Base-by-base conservation (phyloP, 2,113 vertebrate genomes). In the Strix uralensis region DNA sequence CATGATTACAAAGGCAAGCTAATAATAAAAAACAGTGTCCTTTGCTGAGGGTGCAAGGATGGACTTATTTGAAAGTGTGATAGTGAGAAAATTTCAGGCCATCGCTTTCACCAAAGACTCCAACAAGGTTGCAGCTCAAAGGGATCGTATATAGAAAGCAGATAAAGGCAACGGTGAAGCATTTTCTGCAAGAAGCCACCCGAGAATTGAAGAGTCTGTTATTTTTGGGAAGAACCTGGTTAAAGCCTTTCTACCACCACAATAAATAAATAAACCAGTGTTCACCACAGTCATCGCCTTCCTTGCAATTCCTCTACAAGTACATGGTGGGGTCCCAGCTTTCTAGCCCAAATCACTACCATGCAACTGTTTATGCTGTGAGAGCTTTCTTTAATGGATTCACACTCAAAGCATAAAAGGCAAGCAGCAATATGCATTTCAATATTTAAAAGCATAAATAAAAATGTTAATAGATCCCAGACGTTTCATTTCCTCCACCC, bases 381-480 rank as follows among this genome's bases (percentile, higher is more conserved):
- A 80, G 65, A 91, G 38, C 67, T 78, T 90, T 88, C 70, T 86
- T 77, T 78, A 97, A 96, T 66, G 66, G 81, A 95, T 77, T 91
- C 74, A 66, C 72, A 47, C 84, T 96, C 51, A 59, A 73, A 94
- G 87, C 1, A 0, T 80, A 92, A 92, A 89, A 96, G 74, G 63
- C 85, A 90, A 91, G 81, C 67, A 92, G 54, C 11, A 3, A 94
- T 88, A 81, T 55, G 81, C 59, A 83, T 83, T 92, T 96, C 84
- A 93, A 90, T 92, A 91, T 96, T 94, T 94, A 90, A 96, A 96
- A 91, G 71, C 87, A 93, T 95, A 96, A 97, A 97, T 94, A 97
- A 95, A 96, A 95, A 77, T 90, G 86, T 81, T 91, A 97, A 96
- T 89, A 96, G 70, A 94, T 95, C 84, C 90, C 95, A 96, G 87